Evolutionary conservation across 1,140 invertebrate species (phyloP).

Genomic region (Gryllus bimaculatus): DNA sequence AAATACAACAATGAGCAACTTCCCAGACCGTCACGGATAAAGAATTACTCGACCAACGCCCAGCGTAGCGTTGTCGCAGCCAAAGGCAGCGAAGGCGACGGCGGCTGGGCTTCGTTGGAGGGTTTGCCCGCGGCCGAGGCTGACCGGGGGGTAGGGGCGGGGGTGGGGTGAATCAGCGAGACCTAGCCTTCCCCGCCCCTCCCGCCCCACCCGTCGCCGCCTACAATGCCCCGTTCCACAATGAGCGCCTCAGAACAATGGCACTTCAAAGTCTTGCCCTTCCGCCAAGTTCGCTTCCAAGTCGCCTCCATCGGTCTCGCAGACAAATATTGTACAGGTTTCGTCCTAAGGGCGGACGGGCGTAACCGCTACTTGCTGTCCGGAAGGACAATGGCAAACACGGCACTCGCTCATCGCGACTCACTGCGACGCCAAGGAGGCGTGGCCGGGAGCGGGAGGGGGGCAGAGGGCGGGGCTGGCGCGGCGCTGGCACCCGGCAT

Average conservation of each 20-base stretch:
- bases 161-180: no score
- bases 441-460: not conserved
- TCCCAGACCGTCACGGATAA: no score
- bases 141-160: no score
- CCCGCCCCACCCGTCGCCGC: no score
- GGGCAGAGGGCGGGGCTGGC: no score
- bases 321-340: slow-evolving; percentile 5
- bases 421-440: not conserved
- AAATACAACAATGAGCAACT: no score
- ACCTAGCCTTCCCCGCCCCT: no score
- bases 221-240: not conserved
- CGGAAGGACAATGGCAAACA: not conserved
- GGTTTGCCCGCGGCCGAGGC: no score
- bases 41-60: no score
- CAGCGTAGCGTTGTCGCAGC: no score
- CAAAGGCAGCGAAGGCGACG: no score
- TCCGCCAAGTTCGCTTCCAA: not conserved
- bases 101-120: no score
- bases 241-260: not conserved
- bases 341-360: not conserved
- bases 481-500: not conserved
- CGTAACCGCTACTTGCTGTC: not conserved
- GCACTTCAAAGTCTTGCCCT: not conserved
- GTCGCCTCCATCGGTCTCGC: not conserved
- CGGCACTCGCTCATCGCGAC: not conserved